Conservation (phyloP, 1,140 invertebrate genomes). For the Pseudomyrmex dendroicus region DNA sequence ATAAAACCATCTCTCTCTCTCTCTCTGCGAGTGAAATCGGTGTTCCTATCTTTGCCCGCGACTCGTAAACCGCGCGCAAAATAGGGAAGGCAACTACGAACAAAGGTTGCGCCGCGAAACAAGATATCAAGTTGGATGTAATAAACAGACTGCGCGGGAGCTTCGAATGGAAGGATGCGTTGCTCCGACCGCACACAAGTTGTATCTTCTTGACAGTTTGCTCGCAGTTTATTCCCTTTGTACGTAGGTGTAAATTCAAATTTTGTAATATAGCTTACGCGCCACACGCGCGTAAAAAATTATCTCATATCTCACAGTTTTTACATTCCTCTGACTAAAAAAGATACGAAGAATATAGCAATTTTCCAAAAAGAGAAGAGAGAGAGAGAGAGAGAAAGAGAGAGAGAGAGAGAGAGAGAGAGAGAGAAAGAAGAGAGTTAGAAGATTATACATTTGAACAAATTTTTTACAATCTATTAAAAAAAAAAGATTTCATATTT, state of each 20-base stretch:
- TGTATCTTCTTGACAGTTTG: background rate
- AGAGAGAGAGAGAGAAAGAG: too few species aligned
- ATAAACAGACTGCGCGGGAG: slow-evolving; percentile 12
- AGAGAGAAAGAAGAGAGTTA: too few species aligned
- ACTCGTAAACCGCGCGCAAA: slow-evolving; percentile 30
- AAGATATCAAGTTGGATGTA: slow-evolving; percentile 29
- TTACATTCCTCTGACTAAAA: too few species aligned
- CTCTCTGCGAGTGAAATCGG: slow-evolving; percentile 12
- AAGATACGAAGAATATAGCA: too few species aligned
- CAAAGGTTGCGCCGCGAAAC: slow-evolving; percentile 16
- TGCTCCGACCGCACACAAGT: background rate
- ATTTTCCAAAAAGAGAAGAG: too few species aligned
- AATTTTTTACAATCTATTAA: background rate
- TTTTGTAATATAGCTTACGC: background rate
- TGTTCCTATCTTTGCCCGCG: slow-evolving; percentile 18
- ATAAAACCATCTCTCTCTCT: slow-evolving; percentile 38
- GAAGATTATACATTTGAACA: too few species aligned
- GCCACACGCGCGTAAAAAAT: too few species aligned
- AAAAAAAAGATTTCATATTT: background rate
- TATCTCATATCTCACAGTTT: too few species aligned
- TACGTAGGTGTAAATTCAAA: slow-evolving; percentile 5
- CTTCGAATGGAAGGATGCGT: slow-evolving; percentile 23
- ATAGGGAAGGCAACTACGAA: slow-evolving; percentile 1
- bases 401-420: too few species aligned
- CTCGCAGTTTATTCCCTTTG: slow-evolving; percentile 4